Percentiles rank a stretch among this genome's conserved stretches.
phyloP scores from a whole-genome alignment of 2,797 vertebrate genomes.

The Austrolebias charrua region DNA sequence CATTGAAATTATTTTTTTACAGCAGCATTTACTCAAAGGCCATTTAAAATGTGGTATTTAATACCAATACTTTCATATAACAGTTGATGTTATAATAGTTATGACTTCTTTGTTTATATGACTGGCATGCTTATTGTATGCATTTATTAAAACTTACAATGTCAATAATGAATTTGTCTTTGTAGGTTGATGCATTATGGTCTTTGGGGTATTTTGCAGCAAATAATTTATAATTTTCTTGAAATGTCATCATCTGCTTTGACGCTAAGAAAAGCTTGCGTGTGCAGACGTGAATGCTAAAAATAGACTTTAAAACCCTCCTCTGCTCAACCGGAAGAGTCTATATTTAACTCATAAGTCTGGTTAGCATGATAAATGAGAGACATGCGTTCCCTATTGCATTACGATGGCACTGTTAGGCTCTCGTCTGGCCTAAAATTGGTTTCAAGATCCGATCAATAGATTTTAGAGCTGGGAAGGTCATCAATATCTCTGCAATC shows the following conservation, averaged over 20 bases:
- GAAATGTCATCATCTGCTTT: conserved; percentile 41
- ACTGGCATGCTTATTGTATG: conserved; percentile 24
- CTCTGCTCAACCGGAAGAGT: conserved; percentile 71
- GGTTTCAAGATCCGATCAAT: conserved; percentile 65
- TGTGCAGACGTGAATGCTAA: conserved; percentile 63
- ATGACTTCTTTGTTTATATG: conserved; percentile 1
- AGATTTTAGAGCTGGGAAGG: conserved; percentile 43
- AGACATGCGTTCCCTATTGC: conserved; percentile 68
- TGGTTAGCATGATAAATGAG: conserved; percentile 76
- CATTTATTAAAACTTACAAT: conserved; percentile 31
- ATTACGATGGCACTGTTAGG: conserved; percentile 66
- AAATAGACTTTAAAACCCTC: conserved; percentile 74
- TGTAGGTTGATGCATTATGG: neutral
- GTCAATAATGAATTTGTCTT: conserved; percentile 8
- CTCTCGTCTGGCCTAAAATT: conserved; percentile 61
- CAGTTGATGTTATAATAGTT: conserved; percentile 23
- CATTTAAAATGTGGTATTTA: conserved; percentile 2
- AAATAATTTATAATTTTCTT: conserved; percentile 5
- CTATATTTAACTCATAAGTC: conserved; percentile 79
- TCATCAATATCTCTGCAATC: conserved; percentile 58
- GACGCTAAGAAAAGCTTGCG: conserved; percentile 47
- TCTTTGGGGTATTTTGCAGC: neutral
- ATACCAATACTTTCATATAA: neutral
- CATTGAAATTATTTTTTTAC: neutral
- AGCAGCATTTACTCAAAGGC: neutral